Base-by-base conservation (phyloP, 2,113 vertebrate species). In the Tenrec ecaudatus region DNA sequence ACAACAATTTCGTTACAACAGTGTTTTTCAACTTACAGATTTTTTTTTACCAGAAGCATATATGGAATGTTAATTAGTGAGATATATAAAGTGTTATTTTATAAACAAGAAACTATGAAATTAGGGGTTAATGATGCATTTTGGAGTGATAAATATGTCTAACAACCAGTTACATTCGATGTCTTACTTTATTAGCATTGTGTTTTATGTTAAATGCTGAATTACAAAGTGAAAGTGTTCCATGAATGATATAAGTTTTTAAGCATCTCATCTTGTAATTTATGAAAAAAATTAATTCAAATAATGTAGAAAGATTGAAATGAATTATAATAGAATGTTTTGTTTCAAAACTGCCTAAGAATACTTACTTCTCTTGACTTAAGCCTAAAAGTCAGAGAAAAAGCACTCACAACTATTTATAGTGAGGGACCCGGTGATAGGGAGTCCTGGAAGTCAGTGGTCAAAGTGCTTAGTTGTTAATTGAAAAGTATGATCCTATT, bases 71-170 rank as follows among this genome's bases (percentile, higher is more conserved):
- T 38, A 77, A 71, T 79, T 88, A 82, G 1, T 84, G 80, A 88
- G 93, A 88, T 62, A 92, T 73, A 57, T 89, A 58, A 81, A 85
- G n/a, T 85, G 43, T 15, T 76, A 17, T 92, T 85, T 95, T 81
- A 33, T 92, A 31, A 77, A 92, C 19, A 85, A 75, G 82, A 91
- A 96, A 77, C 40, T 89, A 31, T 96, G 66, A 89, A 95, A 64
- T 31, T 90, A 84, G 17, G 14, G 20, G 47, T 90, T 91, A 84
- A 92, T 58, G 53, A 38, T 94, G 16, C 4, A 16, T 83, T 3
- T 91, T 87, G 53, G 22, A 94, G 6, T 91, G 82, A 84, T 91
- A 86, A 87, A 92, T 2, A 88, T n/a, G 15, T 81, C 11, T 85
- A 89, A 62, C n/a, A 94, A 33, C 38, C 73, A 57, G 6, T 82